phyloP scores from a whole-genome alignment of 2,113 vertebrate species.

The Crypturellus undulatus region DNA sequence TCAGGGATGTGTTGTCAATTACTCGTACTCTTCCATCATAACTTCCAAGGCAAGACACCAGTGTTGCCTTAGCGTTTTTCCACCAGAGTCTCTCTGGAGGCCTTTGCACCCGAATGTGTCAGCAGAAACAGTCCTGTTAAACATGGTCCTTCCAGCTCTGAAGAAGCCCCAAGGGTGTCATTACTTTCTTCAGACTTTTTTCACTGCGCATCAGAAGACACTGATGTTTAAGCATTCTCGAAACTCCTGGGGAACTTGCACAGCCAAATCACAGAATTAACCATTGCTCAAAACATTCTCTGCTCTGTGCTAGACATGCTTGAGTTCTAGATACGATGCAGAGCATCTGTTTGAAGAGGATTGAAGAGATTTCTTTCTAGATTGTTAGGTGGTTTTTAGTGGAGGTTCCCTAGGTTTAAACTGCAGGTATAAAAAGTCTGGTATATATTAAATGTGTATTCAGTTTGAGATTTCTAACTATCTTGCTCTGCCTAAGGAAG shows the following conservation, averaged over 20 bases:
- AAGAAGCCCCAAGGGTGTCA: not conserved
- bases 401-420: not conserved
- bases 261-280: not conserved
- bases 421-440: rapidly evolving
- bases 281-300: not conserved
- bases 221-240: not conserved
- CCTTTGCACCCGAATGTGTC: not conserved
- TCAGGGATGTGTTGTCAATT: no score
- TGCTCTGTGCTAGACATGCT: not conserved
- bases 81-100: not conserved
- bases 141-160: not conserved
- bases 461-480: not conserved
- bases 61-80: not conserved
- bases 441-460: not conserved
- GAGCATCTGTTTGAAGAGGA: not conserved
- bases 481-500: not conserved
- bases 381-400: not conserved
- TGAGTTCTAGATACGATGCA: not conserved
- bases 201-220: not conserved
- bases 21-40: not conserved
- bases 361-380: not conserved
- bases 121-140: not conserved
- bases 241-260: not conserved
- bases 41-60: not conserved
- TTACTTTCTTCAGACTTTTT: not conserved